Evolutionary conservation across 2,113 vertebrate species (phyloP), one percentile per base, ranked within the genome.

Genomic region (Caretta caretta): DNA sequence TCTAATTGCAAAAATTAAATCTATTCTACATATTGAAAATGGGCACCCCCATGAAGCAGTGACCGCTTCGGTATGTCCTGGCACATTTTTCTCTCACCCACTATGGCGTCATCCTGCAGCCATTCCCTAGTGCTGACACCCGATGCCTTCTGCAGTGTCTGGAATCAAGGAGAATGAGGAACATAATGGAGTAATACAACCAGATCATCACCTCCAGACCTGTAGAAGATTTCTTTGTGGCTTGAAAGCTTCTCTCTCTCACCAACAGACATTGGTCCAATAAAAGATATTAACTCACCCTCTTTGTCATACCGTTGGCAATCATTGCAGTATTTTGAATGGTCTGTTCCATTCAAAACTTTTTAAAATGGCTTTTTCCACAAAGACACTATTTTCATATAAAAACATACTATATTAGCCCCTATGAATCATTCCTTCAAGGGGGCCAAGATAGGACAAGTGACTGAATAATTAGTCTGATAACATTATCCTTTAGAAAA

Each of bases 1-100:
- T 96, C 91, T 81, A 84, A 27, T 65, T 38, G 12, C 96, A 96
- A 97, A 97, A 97, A 96, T 97, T 97, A 97, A 96, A 95, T 90
- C 83, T 92, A 87, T 84, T 97, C 92, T 97, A 93, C 92, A 95
- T 91, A 97, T 95, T 91, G 96, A 65, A 95, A 96, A 95, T 91
- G 87, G 65, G 48, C 95, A 69, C 16, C 5, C 35, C 35, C 65
- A 88, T 81, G 96, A 95, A 95, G 95, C 96, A 83, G 87, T 3
- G 89, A 65, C 89, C 95, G 75, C 94, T 97, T 91, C 53, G 93
- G 96, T 97, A 96, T 97, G 90, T 83, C 92, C 87, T 89, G 84
- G 92, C 89, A 62, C 80, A 4, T 69, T 8, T 4, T 17, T 92
- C 50, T 20, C 13, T 42, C 92, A n/a, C 56, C 95, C 90, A 2